phyloP scores from a whole-genome alignment of 2,888 invertebrate species.

The Malthinus flaveolus region DNA sequence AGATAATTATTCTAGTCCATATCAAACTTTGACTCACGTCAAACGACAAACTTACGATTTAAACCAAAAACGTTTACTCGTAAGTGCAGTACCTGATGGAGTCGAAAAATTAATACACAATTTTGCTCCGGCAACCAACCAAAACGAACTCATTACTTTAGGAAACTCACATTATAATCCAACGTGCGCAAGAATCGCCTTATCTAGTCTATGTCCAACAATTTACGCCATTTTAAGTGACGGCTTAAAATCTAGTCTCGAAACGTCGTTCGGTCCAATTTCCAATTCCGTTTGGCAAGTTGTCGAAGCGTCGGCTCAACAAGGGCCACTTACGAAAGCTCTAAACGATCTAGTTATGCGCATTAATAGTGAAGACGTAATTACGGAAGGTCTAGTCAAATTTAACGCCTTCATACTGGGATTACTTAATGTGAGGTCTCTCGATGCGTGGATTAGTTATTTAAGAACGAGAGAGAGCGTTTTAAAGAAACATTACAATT shows the following conservation, averaged over 20 bases:
- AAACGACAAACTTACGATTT: slow-evolving; percentile 50
- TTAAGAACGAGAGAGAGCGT: slow-evolving; percentile 82
- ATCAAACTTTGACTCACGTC: slow-evolving; percentile 40
- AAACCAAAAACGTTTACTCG: slow-evolving; percentile 69
- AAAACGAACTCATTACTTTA: slow-evolving; percentile 62
- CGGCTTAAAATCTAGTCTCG: slow-evolving; percentile 78
- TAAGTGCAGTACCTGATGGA: slow-evolving; percentile 73
- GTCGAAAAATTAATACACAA: slow-evolving; percentile 75
- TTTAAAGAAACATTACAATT: slow-evolving; percentile 77
- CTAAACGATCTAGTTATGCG: slow-evolving; percentile 81
- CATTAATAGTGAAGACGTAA: slow-evolving; percentile 80
- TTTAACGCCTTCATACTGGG: slow-evolving; percentile 90
- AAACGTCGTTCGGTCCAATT: slow-evolving; percentile 84
- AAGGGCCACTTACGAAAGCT: slow-evolving; percentile 82
- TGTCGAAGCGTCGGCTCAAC: slow-evolving; percentile 84
- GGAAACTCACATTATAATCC: slow-evolving; percentile 66
- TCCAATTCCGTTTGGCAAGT: slow-evolving; percentile 89
- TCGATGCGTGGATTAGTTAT: slow-evolving; percentile 90
- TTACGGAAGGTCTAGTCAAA: slow-evolving; percentile 82
- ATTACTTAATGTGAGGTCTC: slow-evolving; percentile 80
- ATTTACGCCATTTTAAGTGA: slow-evolving; percentile 83
- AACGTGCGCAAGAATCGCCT: slow-evolving; percentile 71
- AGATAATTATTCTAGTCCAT: slow-evolving; percentile 62
- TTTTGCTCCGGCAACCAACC: slow-evolving; percentile 68
- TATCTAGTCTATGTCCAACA: slow-evolving; percentile 80